Evolutionary conservation across 2,113 vertebrate genomes (phyloP), one percentile per base, ranked within the genome.

Genomic region (Lampris megalopsis): DNA sequence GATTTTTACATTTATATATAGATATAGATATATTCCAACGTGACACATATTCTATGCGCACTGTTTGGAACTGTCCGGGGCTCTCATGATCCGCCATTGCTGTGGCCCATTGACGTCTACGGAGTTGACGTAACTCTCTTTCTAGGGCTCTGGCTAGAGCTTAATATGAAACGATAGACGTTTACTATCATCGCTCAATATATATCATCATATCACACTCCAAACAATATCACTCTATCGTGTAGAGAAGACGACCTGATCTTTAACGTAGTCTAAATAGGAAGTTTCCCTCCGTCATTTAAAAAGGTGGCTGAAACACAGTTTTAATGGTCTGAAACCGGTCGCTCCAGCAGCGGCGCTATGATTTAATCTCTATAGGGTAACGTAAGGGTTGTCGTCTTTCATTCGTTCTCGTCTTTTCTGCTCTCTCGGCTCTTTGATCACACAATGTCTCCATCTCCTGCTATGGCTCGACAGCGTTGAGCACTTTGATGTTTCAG

Each of bases 401-500:
- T 69, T 71, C 63, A 24, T 24, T 24, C 24, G 24, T 58, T 45
- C 6, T 10, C 64, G 42, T 49, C 48, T 69, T 47, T 73, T 69
- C 40, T 24, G 11, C 47, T 6, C 9, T 43, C 43, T 54, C 75
- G 65, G 77, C 77, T 83, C 80, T 84, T 79, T 88, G 84, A 90
- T 89, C 82, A 74, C 68, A 77, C 83, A 75, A 67, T 74, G 86
- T 70, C 79, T 83, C 53, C 66, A 66, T 82, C 76, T 80, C 78
- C 78, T 80, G 74, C 81, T 79, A 82, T 65, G 79, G 85, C 68
- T 38, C 78, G 60, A 78, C 58, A 77, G 68, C 68, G 38, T 9
- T 40, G 7, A 63, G 71, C 64, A 71, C 83, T 91, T 88, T 90
- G 81, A 89, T 85, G 81, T 84, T 65, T 71, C 87, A 71, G 78